Evolutionary conservation across 2,113 vertebrate species (phyloP).

Genomic region (Strix uralensis): DNA sequence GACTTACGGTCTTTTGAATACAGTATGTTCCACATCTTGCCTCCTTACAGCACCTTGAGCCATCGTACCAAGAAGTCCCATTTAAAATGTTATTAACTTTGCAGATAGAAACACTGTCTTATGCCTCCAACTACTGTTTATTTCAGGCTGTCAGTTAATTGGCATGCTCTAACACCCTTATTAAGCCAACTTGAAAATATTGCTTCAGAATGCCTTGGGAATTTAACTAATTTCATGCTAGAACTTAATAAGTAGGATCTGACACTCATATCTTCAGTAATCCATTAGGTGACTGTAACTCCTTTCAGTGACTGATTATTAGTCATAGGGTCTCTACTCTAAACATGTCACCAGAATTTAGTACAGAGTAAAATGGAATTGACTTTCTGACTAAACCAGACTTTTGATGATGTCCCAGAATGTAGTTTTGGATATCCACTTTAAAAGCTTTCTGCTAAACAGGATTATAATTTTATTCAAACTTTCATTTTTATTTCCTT

Average conservation of each 20-base stretch:
- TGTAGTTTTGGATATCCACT: constrained; percentile 16
- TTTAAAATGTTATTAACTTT: constrained; percentile 77
- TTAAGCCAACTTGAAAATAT: constrained; percentile 72
- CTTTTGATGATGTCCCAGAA: constrained; percentile 28
- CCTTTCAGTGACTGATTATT: constrained; percentile 69
- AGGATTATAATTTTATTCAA: constrained; percentile 39
- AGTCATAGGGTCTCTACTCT: constrained; percentile 61
- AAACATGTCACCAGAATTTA: constrained; percentile 69
- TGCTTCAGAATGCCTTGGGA: constrained; percentile 75
- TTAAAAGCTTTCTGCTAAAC: constrained; percentile 23
- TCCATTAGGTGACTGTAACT: constrained; percentile 73
- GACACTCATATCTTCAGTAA: constrained; percentile 74
- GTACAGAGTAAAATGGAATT: constrained; percentile 42
- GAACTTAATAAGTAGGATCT: constrained; percentile 76
- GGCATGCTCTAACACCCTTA: constrained; percentile 70
- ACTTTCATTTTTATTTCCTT: constrained; percentile 28
- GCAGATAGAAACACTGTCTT: constrained; percentile 70
- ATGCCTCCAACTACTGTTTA: constrained; percentile 69
- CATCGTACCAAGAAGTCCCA: constrained; percentile 71
- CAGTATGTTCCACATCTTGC: constrained; percentile 57
- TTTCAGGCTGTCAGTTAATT: constrained; percentile 73
- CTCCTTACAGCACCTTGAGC: constrained; percentile 50
- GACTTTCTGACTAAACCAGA: constrained; percentile 53
- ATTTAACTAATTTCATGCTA: constrained; percentile 80
- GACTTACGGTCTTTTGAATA: constrained; percentile 63